Conservation (phyloP, 35 echinoderm and acorn worm genomes). For the Heliocidaris erythrogramma region DNA sequence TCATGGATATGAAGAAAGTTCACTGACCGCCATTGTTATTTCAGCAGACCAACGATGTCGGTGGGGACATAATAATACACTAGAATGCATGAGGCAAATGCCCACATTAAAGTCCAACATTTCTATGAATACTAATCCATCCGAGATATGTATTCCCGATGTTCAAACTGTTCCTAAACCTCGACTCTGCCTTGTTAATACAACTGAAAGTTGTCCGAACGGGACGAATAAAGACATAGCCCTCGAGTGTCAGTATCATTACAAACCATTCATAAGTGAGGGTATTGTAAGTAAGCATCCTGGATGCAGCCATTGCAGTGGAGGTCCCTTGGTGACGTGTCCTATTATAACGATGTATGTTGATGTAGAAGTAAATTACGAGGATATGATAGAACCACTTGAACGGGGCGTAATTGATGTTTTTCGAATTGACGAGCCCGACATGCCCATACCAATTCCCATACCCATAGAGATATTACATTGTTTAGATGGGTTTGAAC, state of each 20-base stretch:
- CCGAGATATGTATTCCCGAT: background rate
- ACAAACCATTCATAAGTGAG: background rate
- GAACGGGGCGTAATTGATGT: background rate
- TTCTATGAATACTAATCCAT: background rate
- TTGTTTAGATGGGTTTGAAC: background rate
- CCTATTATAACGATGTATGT: background rate
- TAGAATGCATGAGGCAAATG: background rate
- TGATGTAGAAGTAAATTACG: background rate
- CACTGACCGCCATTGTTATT: background rate
- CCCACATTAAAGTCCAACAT: background rate
- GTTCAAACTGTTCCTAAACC: background rate
- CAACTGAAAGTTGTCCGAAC: background rate
- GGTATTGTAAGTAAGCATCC: background rate
- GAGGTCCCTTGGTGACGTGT: background rate
- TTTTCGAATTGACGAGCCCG: background rate
- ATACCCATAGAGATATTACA: no score
- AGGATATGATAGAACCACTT: background rate
- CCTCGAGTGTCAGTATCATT: background rate
- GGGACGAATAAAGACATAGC: background rate
- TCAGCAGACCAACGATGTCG: background rate
- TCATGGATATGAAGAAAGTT: background rate
- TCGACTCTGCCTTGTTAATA: background rate
- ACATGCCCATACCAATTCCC: background rate
- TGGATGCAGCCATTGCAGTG: background rate
- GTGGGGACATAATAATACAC: background rate